Conservation (phyloP, 2,888 invertebrate genomes). For the Hymenopus coronatus region DNA sequence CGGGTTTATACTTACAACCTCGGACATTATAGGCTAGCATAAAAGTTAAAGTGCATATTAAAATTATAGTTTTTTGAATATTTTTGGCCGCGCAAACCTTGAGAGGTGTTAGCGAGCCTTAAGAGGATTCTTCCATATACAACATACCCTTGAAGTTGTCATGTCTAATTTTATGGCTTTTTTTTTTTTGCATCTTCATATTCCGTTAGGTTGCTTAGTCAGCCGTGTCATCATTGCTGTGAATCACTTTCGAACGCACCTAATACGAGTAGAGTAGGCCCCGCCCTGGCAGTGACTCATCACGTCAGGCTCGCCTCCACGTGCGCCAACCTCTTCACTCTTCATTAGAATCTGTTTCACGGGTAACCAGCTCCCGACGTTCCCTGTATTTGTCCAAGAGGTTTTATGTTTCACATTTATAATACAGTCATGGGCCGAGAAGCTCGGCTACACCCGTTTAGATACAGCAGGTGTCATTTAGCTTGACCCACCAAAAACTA, state of each 20-base stretch:
- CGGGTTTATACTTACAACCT: too few species aligned
- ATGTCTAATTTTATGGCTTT: not conserved
- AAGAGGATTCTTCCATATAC: too few species aligned
- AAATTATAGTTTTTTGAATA: too few species aligned
- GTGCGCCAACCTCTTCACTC: not conserved
- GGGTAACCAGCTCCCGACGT: not conserved
- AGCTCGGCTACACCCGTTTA: not conserved
- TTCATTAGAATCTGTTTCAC: not conserved
- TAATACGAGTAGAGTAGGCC: not conserved
- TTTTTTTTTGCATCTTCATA: not conserved
- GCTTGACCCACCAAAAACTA: too few species aligned
- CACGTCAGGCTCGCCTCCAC: not conserved
- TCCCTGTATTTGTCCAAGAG: not conserved
- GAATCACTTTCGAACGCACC: not conserved
- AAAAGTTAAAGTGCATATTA: too few species aligned
- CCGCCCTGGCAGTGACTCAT: not conserved
- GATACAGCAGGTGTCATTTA: too few species aligned
- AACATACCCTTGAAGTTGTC: not conserved
- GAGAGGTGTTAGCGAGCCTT: too few species aligned
- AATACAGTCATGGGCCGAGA: not conserved
- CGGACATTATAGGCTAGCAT: too few species aligned
- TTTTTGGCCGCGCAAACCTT: too few species aligned
- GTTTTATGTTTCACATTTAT: not conserved
- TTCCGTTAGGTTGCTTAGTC: not conserved
- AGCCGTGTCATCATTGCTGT: not conserved